Percentiles rank a stretch among this genome's conserved stretches.
phyloP scores from a whole-genome alignment of 2,113 vertebrate species.

The Pycnonotus jocosus region DNA sequence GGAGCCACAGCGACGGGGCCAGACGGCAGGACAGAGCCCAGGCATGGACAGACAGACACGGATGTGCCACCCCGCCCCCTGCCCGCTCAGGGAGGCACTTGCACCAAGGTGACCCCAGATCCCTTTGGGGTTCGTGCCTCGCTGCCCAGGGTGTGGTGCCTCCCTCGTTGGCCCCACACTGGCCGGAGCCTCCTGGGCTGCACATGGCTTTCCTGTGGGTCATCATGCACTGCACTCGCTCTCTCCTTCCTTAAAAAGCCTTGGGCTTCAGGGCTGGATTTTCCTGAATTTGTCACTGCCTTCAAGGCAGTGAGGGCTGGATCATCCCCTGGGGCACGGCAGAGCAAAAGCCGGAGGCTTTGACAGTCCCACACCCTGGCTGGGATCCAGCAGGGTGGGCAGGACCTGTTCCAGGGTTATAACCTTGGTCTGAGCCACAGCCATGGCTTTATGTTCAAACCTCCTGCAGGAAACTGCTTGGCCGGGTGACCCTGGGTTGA shows the following conservation, averaged over 20 bases:
- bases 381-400: background rate
- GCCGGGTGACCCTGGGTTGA: background rate
- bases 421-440: background rate
- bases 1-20: background rate
- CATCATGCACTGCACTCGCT: rapidly evolving
- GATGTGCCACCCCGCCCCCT: rapidly evolving
- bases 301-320: rapidly evolving
- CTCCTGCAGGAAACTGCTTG: background rate
- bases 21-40: background rate
- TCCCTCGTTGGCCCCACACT: rapidly evolving
- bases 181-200: rapidly evolving
- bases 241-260: constrained; percentile 49
- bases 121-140: rapidly evolving
- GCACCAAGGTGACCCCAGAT: background rate
- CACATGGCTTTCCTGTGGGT: background rate
- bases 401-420: background rate
- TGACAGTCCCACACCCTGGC: background rate
- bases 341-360: background rate
- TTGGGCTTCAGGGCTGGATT: background rate
- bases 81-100: background rate
- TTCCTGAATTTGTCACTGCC: background rate
- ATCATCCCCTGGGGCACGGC: background rate
- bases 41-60: background rate
- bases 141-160: background rate
- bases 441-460: background rate